Conservation (phyloP, 2,888 invertebrate species). For the Camponotus fellah region DNA sequence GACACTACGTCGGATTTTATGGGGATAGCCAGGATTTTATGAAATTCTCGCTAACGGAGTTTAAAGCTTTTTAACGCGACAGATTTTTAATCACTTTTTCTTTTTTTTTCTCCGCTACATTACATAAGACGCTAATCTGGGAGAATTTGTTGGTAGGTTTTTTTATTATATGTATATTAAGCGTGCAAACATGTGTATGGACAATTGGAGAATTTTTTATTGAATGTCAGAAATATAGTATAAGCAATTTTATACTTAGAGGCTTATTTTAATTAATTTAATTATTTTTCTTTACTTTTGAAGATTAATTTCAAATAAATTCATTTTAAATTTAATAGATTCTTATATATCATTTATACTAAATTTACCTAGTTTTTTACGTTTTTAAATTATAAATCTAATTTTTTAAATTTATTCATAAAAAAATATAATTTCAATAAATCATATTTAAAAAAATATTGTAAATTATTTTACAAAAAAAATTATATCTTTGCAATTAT, state of each 20-base stretch:
- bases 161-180: background rate
- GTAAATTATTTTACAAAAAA: constrained; percentile 5
- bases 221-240: background rate
- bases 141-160: no score
- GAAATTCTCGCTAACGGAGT: constrained; percentile 13
- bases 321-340: no score
- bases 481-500: background rate
- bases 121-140: constrained; percentile 20
- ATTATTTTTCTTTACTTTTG: no score
- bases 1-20: constrained; percentile 29
- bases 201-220: background rate
- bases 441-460: no score
- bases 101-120: constrained; percentile 33
- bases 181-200: no score
- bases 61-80: constrained; percentile 16
- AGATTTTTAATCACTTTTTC: constrained; percentile 56
- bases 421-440: no score
- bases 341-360: no score
- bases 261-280: no score
- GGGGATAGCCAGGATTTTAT: constrained; percentile 18
- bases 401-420: no score
- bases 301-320: no score
- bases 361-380: no score
- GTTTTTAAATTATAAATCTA: no score
- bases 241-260: background rate